These are phyloP conservation scores for Brevimyrus niger DNA, from an alignment of 2,113 vertebrate species.

Conservation along the genomic window DNA sequence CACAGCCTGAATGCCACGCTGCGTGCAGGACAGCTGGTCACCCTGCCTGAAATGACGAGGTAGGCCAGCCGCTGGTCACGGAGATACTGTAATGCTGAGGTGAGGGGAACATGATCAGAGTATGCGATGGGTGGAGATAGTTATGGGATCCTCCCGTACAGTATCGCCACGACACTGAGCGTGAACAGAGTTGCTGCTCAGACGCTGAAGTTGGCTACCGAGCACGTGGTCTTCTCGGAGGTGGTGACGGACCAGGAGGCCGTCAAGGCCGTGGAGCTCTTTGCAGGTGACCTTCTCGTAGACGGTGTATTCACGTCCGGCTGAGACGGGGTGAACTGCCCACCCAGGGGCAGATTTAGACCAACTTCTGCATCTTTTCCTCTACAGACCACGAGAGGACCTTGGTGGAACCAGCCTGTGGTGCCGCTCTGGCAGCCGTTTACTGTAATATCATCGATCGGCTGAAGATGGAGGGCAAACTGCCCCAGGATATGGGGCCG, in stretches of 20 bases:
- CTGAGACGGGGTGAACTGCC: neutral
- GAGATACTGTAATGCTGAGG: neutral
- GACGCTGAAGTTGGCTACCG: slow-evolving; percentile 64
- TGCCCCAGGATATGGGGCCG: slow-evolving; percentile 47
- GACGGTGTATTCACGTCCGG: no score
- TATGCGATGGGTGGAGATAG: neutral
- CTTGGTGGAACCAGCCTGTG: slow-evolving; percentile 81
- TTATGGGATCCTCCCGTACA: slow-evolving; percentile 32
- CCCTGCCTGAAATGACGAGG: slow-evolving; percentile 82
- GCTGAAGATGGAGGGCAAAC: slow-evolving; percentile 64
- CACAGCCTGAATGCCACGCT: slow-evolving; percentile 73
- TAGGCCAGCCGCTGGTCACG: slow-evolving; percentile 30
- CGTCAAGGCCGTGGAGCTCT: slow-evolving; percentile 66
- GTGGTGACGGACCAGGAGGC: slow-evolving; percentile 77
- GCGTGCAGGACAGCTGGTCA: slow-evolving; percentile 63
- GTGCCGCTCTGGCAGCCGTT: slow-evolving; percentile 72
- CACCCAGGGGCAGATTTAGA: neutral
- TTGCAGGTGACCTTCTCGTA: slow-evolving; percentile 69
- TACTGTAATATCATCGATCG: slow-evolving; percentile 66
- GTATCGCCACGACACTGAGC: slow-evolving; percentile 76
- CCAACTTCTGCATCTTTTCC: neutral
- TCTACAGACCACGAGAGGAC: slow-evolving; percentile 78
- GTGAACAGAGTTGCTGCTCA: slow-evolving; percentile 66
- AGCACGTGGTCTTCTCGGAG: slow-evolving; percentile 66
- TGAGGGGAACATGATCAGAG: neutral